phyloP scores from a whole-genome alignment of 2,113 vertebrate species.

The Microcebus lehilahytsara region DNA sequence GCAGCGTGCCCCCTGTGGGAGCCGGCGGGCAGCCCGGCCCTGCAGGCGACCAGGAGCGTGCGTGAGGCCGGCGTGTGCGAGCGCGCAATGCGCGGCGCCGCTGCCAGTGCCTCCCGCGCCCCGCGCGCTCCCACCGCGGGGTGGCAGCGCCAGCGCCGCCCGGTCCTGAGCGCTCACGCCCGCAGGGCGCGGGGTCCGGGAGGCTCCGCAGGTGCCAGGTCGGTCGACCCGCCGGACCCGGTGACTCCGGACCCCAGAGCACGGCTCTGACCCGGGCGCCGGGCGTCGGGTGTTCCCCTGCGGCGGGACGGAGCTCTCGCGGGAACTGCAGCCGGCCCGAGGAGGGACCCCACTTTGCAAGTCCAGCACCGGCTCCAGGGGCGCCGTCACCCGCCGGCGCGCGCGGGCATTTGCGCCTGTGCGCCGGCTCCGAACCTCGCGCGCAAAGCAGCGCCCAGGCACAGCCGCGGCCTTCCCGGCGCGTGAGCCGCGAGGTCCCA shows the following conservation, averaged over 20 bases:
- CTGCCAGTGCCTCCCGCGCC: too few species aligned
- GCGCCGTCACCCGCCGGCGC: not conserved
- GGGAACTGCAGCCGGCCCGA: not conserved
- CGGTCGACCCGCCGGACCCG: not conserved
- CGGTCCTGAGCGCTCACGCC: accelerated
- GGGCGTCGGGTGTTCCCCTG: not conserved
- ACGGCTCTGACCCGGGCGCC: too few species aligned
- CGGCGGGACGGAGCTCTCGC: not conserved
- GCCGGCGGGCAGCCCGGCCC: not conserved
- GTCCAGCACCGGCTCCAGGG: accelerated
- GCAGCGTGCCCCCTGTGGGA: not conserved
- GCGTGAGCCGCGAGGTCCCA: too few species aligned
- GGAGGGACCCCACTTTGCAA: accelerated
- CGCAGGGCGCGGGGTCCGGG: accelerated
- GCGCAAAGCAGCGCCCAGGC: accelerated
- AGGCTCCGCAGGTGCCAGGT: not conserved
- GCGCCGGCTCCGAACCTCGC: not conserved
- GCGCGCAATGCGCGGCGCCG: too few species aligned
- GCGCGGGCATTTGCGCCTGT: too few species aligned
- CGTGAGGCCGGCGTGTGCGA: not conserved
- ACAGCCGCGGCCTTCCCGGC: not conserved
- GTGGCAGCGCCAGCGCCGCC: too few species aligned
- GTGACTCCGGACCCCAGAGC: not conserved
- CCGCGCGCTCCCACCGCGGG: too few species aligned
- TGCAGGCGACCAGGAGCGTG: not conserved